Base-by-base conservation (phyloP, 2,888 invertebrate species). In the Willowsia nigromaculata region DNA sequence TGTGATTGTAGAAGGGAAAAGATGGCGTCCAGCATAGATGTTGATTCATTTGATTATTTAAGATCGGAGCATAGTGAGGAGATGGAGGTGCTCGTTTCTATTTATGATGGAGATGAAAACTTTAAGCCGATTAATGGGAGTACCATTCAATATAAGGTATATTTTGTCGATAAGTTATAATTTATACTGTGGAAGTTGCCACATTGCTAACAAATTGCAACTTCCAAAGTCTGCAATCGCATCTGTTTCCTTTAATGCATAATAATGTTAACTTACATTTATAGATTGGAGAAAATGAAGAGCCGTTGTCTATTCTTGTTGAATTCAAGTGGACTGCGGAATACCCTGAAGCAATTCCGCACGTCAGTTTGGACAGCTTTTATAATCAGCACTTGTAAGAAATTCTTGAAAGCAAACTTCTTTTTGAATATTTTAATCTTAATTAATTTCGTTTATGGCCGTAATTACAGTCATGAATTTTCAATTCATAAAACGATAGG, bases 371-470 rank as follows among this genome's bases (percentile, higher is more conserved):
- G 95, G 97, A 98, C 93, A 96, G 97, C 50, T 99, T 99, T 94
- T 99, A 98, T 94, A 99, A 99, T 94, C 97, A 97, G 93, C 96
- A 97, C 94, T 94, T 99, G 98, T 98, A 95, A 96, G 97, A 18
- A 1, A 96, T 37, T 40, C 59, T 88, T 1, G 22, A 25, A 37
- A n/a, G 27, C 1, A 37, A 11, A n/a, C 43, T 74, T 0, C 13
- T 22, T 22, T 74, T 7, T 74, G 47, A 74, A 13, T 22, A 37
- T 25, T 43, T 13, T 13, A 13, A n/a, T 37, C 43, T 40, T 40
- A 68, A 40, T 22, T 71, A 43, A 22, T 25, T 9, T 22, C 15
- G 22, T 68, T 18, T 53, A 18, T 7, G 65, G 7, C 22, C n/a
- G n/a, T n/a, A n/a, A n/a, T n/a, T n/a, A n/a, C n/a, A n/a, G n/a